Conservation (phyloP, 2,888 invertebrate species). For the Epinotia demarniana region DNA sequence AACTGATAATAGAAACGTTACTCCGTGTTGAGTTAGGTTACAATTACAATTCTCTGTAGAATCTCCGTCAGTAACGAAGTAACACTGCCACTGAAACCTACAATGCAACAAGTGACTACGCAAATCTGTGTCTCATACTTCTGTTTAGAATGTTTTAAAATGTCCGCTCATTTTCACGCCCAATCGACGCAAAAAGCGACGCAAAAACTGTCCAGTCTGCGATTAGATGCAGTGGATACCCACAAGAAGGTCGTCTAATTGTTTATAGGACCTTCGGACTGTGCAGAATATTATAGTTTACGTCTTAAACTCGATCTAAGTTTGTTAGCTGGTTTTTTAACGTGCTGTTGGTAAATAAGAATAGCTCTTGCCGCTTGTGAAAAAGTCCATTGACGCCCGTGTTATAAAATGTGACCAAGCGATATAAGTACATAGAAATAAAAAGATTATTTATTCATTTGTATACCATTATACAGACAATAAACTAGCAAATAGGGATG, state of each 20-base stretch:
- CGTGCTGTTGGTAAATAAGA: no score
- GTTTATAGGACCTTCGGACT: conserved; percentile 7
- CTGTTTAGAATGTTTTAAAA: background rate
- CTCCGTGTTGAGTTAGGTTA: background rate
- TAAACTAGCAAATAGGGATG: no score
- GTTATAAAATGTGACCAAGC: no score
- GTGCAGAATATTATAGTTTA: conserved; percentile 1
- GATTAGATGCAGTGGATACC: conserved; percentile 12
- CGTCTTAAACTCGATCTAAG: background rate
- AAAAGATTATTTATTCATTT: no score
- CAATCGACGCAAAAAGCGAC: background rate
- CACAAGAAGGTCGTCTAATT: conserved; percentile 11
- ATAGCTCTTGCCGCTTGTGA: no score
- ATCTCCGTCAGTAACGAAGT: background rate
- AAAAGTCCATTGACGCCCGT: no score
- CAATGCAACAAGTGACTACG: background rate
- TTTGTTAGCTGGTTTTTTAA: no score
- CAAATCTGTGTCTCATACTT: background rate
- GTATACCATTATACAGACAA: no score
- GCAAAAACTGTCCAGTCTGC: conserved; percentile 18
- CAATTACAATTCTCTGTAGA: background rate
- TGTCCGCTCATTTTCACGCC: conserved; percentile 9
- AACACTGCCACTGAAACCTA: background rate
- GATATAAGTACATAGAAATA: no score
- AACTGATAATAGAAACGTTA: background rate